Evolutionary conservation across 2,797 vertebrate species (phyloP).

Genomic region (Xiphorhynchus erythropygius): DNA sequence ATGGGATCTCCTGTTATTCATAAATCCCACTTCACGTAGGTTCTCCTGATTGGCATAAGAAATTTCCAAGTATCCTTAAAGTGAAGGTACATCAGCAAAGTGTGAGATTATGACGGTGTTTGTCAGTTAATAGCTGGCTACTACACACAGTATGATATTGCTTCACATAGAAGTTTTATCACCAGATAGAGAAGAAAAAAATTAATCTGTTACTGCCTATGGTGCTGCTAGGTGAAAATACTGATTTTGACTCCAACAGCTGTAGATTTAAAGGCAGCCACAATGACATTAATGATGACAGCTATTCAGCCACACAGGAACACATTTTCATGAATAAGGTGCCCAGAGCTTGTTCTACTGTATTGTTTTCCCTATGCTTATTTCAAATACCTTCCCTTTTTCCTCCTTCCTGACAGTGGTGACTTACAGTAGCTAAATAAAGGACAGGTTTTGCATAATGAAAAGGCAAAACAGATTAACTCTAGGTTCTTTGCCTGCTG

Average conservation of each 20-base stretch:
- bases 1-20: not conserved
- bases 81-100: not conserved
- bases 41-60: not conserved
- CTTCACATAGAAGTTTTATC: not conserved
- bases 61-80: not conserved
- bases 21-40: not conserved
- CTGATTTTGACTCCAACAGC: not conserved
- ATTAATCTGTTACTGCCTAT: not conserved
- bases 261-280: not conserved
- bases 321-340: not conserved
- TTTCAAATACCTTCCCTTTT: not conserved
- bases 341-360: not conserved
- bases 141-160: not conserved
- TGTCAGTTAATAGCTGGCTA: not conserved
- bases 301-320: not conserved
- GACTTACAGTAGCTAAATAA: not conserved
- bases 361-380: not conserved
- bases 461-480: conserved; percentile 18
- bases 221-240: not conserved
- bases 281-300: not conserved
- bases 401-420: not conserved
- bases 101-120: not conserved
- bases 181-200: not conserved
- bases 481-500: not conserved
- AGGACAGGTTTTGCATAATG: not conserved